Evolutionary conservation across 2,888 invertebrate genomes (phyloP), one percentile per base, ranked within the genome.

Genomic region (Euplagia quadripunctaria): DNA sequence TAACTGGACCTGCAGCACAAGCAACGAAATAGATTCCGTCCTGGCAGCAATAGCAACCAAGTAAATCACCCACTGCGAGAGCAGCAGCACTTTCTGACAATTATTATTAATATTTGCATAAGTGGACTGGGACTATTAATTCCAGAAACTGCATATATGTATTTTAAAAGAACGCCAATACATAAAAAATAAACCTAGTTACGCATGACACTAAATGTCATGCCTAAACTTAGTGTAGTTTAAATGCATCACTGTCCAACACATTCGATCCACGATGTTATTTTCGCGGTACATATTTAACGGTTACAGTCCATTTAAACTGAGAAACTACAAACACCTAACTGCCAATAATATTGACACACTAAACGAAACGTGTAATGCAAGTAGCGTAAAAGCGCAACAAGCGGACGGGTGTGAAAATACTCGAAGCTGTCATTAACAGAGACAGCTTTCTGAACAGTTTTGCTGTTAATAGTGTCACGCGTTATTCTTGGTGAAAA

Each of bases 371-470:
- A 77, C 79, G 76, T 70, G 70, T 74, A 70, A 76, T 71, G 64
- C 68, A 71, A 70, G 65, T 49, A 64, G 68, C 75, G 70, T 61
- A 77, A 69, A 63, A 73, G 79, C 67, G 77, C 51, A 74, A 68
- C 68, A 51, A 67, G 58, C 68, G 66, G 71, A 75, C 64, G 63
- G 11, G 42, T 66, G 69, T 31, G n/a, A 42, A 67, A 70, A 79
- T 85, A 85, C 83, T 85, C 79, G 75, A 73, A 74, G 78, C 76
- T 83, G 82, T 85, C 84, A 58, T 86, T 85, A 84, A 86, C 76
- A 82, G 77, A 77, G 81, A 86, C 83, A 84, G 77, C 82, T 83
- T 85, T 85, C 82, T 81, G 52, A 68, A 72, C 64, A 12, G 42
- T 68, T 72, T 51, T 68, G 58, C 42, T 64, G 46, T 64, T 72